These are phyloP conservation scores for Drosophila pullipes DNA, from an alignment of 2,888 invertebrate species.

Conservation along the genomic window DNA sequence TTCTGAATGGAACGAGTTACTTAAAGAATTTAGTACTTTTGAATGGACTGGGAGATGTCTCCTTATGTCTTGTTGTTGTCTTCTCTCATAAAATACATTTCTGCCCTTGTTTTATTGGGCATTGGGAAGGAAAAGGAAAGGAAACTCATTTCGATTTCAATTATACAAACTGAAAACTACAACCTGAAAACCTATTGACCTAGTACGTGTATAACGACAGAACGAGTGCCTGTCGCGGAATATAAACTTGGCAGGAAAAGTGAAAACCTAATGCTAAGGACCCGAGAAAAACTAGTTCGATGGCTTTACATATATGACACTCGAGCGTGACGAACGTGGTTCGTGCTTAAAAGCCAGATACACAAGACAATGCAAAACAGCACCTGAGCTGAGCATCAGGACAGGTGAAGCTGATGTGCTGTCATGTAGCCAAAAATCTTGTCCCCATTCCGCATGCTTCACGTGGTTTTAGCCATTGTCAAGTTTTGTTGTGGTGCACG, in stretches of 20 bases:
- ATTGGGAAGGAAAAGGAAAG: conserved; percentile 2
- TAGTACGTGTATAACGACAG: conserved; percentile 34
- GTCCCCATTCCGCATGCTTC: conserved; percentile 9
- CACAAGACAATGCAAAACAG: conserved; percentile 47
- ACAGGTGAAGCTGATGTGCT: conserved; percentile 18
- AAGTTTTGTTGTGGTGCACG: conserved; percentile 55
- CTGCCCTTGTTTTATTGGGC: not conserved
- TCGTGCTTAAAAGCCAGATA: conserved; percentile 68
- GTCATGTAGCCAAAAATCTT: conserved; percentile 34
- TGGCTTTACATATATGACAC: conserved; percentile 60
- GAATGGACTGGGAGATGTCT: not conserved
- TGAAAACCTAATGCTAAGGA: conserved; percentile 36
- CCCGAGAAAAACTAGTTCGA: conserved; percentile 66
- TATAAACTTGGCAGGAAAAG: conserved; percentile 42
- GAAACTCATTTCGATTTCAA: conserved; percentile 70
- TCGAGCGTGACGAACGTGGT: conserved; percentile 69
- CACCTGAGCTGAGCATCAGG: conserved; percentile 29
- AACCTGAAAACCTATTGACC: conserved; percentile 53
- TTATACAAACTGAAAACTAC: conserved; percentile 49
- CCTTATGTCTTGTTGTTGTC: not conserved
- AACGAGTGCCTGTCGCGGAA: conserved; percentile 16
- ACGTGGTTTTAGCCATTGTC: conserved; percentile 49
- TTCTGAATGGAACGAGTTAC: not conserved
- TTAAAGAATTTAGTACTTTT: not conserved
- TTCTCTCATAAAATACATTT: not conserved